A percentile compares a stretch with the other conserved stretches of the same genome.
Evolutionary conservation across 2,797 vertebrate genomes (phyloP).

Genomic region (Poecilia wingei): DNA sequence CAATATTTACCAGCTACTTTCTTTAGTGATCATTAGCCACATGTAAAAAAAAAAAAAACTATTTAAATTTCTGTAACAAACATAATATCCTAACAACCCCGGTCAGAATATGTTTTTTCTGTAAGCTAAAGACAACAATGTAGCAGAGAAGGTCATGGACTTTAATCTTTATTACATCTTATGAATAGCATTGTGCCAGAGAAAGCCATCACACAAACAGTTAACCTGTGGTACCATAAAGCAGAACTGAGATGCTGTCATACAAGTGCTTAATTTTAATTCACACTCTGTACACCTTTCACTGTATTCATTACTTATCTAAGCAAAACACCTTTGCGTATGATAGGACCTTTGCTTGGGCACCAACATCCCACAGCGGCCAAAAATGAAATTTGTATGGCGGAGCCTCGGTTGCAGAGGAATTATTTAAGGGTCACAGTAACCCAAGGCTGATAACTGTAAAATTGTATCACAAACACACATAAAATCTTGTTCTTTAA

Average conservation of each 20-base stretch:
- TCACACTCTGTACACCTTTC: constrained; percentile 47
- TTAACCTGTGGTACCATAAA: constrained; percentile 41
- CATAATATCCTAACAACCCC: not conserved
- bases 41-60: not conserved
- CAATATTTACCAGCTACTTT: not conserved
- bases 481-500: constrained; percentile 41
- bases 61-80: not conserved
- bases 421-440: constrained; percentile 80
- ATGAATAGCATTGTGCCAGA: constrained; percentile 58
- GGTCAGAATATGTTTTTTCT: not conserved
- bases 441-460: constrained; percentile 71
- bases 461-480: constrained; percentile 41
- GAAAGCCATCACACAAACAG: constrained; percentile 59
- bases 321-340: constrained; percentile 81
- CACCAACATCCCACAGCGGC: constrained; percentile 65
- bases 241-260: constrained; percentile 56
- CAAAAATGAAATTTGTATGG: constrained; percentile 70
- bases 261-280: constrained; percentile 67
- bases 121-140: not conserved
- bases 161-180: constrained; percentile 54
- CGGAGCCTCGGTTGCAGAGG: constrained; percentile 48
- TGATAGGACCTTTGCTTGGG: constrained; percentile 71
- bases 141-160: not conserved
- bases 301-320: constrained; percentile 78
- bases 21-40: not conserved